Conservation (phyloP, 2,113 vertebrate species). For the Platysteira castanea region DNA sequence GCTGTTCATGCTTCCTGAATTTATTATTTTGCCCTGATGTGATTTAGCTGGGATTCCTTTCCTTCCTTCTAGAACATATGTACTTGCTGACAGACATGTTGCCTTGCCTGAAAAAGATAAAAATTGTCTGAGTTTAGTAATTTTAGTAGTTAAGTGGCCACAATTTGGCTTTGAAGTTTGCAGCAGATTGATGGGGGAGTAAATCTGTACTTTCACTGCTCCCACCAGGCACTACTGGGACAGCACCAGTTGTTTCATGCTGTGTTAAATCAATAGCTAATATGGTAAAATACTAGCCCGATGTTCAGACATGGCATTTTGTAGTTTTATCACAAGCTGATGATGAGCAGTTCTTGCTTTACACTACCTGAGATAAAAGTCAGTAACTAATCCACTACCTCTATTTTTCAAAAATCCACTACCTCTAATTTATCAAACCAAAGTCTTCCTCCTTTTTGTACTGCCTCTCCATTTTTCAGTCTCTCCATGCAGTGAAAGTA, state of each 20-base stretch:
- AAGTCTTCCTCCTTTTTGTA: background rate
- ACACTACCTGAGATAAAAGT: conserved; percentile 36
- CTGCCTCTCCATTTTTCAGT: background rate
- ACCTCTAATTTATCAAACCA: background rate
- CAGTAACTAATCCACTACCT: conserved; percentile 28
- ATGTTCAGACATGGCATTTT: conserved; percentile 35
- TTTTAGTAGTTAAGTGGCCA: conserved; percentile 21
- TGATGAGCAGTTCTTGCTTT: conserved; percentile 44
- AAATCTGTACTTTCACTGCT: conserved; percentile 14
- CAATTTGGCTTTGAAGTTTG: conserved; percentile 45
- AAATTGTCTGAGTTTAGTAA: background rate
- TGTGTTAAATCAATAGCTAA: conserved; percentile 63
- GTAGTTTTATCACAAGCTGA: conserved; percentile 35
- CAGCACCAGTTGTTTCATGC: conserved; percentile 51
- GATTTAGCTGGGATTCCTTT: background rate
- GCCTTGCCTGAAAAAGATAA: background rate
- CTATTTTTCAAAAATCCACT: conserved; percentile 14
- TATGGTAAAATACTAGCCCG: conserved; percentile 33
- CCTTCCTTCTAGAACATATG: background rate
- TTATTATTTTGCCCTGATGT: background rate
- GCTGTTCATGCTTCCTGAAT: background rate
- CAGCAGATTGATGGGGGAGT: conserved; percentile 18
- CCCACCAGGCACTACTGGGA: conserved; percentile 41
- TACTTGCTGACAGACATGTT: background rate
- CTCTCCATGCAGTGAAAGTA: background rate